Conservation (phyloP, 2,113 vertebrate genomes). For the Tetraodon nigroviridis region DNA sequence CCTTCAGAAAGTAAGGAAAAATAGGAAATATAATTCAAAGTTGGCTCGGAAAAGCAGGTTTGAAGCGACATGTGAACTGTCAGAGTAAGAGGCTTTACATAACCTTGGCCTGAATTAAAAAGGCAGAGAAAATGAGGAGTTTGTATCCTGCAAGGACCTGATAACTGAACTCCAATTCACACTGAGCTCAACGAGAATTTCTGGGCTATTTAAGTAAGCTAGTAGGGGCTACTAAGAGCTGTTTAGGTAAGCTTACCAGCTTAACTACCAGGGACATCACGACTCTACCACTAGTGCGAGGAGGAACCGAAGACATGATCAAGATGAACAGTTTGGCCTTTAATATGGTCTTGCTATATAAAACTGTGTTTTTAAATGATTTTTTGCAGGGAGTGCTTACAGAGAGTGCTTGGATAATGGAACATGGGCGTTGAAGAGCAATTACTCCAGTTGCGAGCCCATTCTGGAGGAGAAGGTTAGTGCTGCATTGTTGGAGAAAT, state of each 20-base stretch:
- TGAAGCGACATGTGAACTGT: constrained; percentile 59
- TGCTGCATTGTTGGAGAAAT: constrained; percentile 5
- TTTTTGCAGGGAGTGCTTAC: constrained; percentile 84
- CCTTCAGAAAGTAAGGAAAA: constrained; percentile 18
- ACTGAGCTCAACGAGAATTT: constrained; percentile 24
- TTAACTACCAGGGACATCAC: neutral
- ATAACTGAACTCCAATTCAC: constrained; percentile 30
- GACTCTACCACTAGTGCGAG: no score
- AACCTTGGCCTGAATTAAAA: constrained; percentile 31
- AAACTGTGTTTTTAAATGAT: neutral
- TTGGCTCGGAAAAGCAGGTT: constrained; percentile 40
- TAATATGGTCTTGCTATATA: neutral
- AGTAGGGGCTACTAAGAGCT: no score
- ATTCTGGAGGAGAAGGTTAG: constrained; percentile 93
- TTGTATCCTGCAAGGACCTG: constrained; percentile 25
- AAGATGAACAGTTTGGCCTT: no score
- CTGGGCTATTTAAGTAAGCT: constrained; percentile 13
- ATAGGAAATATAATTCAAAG: constrained; percentile 40
- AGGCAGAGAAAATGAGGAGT: constrained; percentile 10
- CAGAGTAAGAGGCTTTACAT: constrained; percentile 57
- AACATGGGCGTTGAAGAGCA: constrained; percentile 90
- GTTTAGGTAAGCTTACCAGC: constrained; percentile 5
- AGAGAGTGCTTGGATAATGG: constrained; percentile 94
- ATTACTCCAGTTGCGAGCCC: constrained; percentile 94
- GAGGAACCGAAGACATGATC: no score